Evolutionary conservation across 2,797 vertebrate species (phyloP).

Genomic region (Lepus townsendii): DNA sequence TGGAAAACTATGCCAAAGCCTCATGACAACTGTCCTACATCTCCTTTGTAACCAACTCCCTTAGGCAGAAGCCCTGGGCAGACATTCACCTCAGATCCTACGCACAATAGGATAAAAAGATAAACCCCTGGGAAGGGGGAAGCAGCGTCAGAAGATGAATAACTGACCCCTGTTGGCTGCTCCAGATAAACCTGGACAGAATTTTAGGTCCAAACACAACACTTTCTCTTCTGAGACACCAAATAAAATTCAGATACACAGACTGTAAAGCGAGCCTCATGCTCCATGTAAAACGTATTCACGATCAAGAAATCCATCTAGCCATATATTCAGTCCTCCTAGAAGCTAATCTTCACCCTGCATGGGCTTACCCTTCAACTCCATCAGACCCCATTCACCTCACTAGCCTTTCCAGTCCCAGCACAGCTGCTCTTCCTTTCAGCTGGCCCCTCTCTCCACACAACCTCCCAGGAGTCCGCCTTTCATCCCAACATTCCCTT

Average conservation of each 20-base stretch:
- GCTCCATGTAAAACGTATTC: not conserved
- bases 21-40: not conserved
- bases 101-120: not conserved
- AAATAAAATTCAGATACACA: not conserved
- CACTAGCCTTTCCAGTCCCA: not conserved
- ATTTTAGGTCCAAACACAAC: not conserved
- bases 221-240: not conserved
- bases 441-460: too few species aligned
- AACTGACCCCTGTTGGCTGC: not conserved
- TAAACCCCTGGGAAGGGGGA: not conserved
- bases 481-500: slow-evolving; percentile 9
- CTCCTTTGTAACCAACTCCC: not conserved
- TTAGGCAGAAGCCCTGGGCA: not conserved
- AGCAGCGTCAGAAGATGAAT: not conserved
- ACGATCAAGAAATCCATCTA: not conserved
- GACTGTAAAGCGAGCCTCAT: not conserved
- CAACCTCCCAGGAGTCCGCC: not conserved
- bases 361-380: not conserved
- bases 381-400: not conserved
- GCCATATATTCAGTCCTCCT: not conserved
- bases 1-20: not conserved
- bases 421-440: not conserved
- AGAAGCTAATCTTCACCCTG: not conserved
- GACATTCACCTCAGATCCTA: not conserved
- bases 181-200: not conserved